Evolutionary conservation across 2,888 invertebrate species (phyloP).

Genomic region (Nebria brevicollis): DNA sequence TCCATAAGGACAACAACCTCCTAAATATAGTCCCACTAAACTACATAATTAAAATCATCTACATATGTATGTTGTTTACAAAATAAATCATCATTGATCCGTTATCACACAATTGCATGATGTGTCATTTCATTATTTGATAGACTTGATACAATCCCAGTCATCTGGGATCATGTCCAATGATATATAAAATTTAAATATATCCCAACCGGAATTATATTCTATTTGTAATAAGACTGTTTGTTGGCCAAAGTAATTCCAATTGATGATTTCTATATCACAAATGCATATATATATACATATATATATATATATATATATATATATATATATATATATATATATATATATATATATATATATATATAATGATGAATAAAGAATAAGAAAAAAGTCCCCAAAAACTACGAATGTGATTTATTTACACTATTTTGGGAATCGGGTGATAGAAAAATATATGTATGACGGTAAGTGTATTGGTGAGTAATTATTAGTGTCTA

Average conservation of each 20-base stretch:
- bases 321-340: no score
- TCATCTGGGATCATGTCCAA: background rate
- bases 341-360: no score
- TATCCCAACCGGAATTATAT: background rate
- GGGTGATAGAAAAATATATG: background rate
- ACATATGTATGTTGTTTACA: background rate
- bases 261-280: no score
- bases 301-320: no score
- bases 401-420: background rate
- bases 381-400: no score
- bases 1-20: constrained; percentile 35
- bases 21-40: constrained; percentile 33
- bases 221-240: background rate
- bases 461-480: background rate
- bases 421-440: background rate
- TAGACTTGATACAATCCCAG: constrained; percentile 1
- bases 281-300: no score
- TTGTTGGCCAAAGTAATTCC: no score
- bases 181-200: background rate
- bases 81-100: background rate
- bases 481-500: background rate
- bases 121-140: background rate
- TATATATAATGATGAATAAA: no score
- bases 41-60: background rate
- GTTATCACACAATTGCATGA: background rate